A percentile compares a stretch with the other conserved stretches of the same genome.
phyloP scores from a whole-genome alignment of 2,113 vertebrate species.

The Corythaixoides concolor region DNA sequence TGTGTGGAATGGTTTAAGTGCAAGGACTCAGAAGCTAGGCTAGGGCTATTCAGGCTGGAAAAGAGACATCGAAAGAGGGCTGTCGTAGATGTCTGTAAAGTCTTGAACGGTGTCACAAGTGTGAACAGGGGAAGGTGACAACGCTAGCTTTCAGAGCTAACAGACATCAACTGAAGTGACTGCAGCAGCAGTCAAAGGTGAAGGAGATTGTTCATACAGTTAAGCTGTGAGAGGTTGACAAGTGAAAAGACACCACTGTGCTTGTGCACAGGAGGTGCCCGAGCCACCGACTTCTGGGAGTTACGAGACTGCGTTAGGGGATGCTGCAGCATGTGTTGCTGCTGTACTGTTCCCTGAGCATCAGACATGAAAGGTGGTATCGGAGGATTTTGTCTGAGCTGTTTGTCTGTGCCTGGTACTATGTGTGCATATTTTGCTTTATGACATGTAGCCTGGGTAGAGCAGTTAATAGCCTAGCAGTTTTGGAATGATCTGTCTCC shows the following conservation, averaged over 20 bases:
- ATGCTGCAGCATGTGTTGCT: not conserved
- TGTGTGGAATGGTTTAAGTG: not conserved
- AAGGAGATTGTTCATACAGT: not conserved
- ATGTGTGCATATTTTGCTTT: not conserved
- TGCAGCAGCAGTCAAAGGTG: not conserved
- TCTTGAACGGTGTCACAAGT: not conserved
- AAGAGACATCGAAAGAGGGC: not conserved
- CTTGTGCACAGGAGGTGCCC: not conserved
- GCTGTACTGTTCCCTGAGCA: not conserved
- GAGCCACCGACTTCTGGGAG: rapidly evolving
- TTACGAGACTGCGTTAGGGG: rapidly evolving
- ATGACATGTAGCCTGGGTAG: not conserved
- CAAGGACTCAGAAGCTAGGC: not conserved
- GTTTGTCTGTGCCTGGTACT: not conserved
- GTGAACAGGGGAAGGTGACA: not conserved
- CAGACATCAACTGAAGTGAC: not conserved
- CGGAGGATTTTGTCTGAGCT: not conserved
- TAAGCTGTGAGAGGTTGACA: not conserved
- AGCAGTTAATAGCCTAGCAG: not conserved
- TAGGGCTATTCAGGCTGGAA: not conserved
- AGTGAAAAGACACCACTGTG: not conserved
- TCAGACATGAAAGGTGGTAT: rapidly evolving
- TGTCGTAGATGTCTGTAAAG: not conserved
- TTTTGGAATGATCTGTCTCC: not conserved
- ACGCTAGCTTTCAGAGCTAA: not conserved